Base-by-base conservation (phyloP, 2,797 vertebrate species). In the Tenualosa ilisha region DNA sequence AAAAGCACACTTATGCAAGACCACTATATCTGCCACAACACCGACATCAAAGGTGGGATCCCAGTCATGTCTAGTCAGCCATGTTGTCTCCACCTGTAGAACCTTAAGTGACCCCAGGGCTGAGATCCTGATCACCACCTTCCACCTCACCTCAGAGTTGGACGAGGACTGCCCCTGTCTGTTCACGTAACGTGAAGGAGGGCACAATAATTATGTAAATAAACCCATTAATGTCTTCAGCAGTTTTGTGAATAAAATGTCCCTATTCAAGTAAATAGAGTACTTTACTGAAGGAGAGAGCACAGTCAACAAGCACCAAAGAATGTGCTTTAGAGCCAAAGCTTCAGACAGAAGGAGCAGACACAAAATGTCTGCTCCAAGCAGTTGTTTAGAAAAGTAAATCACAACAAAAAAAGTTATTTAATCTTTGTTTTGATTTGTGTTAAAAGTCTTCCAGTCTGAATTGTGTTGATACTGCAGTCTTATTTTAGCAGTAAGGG, bases 191-290 rank as follows among this genome's bases (percentile, higher is more conserved):
- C 15, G 7, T 79, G 59, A n/a, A 63, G n/a, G 13, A 20, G 37
- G 43, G 15, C 20, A 37, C 3, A 40, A 40, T 22, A 46, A 20
- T 79, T 79, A 43, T 79, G 65, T 31, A 72, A 37, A 31, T 72
- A 17, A 65, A 65, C 24, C 24, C 61, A 65, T 37, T 72, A 37
- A 79, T 46, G 54, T 79, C 72, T 8, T 20, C 37, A n/a, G 72
- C 72, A 79, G 40, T 79, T 63, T 79, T 79, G 26, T 79, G 72
- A 43, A 79, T 22, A 46, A 79, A 79, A 46, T 46, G 17, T 79
- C 72, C 40, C 40, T 43, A 24, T 79, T 46, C 6, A 43, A 43
- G 37, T 79, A 17, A 46, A 79, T 46, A 17, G 15, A 20, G 37
- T 40, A 20, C 46, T 46, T 46, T 40, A 46, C 37, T 79, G 72